Percentiles rank a stretch among this genome's conserved stretches.
phyloP scores from a whole-genome alignment of 2,113 vertebrate genomes.

The Archocentrus centrarchus region DNA sequence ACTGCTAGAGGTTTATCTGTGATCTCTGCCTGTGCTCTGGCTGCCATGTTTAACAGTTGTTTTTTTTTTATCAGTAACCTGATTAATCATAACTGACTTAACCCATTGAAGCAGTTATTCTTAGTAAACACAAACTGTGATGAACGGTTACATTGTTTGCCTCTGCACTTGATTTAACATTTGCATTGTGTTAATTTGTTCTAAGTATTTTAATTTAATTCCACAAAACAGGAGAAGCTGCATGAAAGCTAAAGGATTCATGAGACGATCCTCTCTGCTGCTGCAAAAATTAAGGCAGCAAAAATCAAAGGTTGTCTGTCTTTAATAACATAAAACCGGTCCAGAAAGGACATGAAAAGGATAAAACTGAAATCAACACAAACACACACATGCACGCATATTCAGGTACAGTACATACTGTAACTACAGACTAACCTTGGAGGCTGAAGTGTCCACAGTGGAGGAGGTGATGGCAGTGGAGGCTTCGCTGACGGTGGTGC shows the following conservation, averaged over 20 bases:
- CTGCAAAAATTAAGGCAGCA: neutral
- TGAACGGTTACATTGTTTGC: too few species aligned
- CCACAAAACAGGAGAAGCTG: neutral
- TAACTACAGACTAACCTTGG: constrained; percentile 79
- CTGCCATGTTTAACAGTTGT: neutral
- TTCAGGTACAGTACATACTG: neutral
- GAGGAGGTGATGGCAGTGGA: constrained; percentile 89
- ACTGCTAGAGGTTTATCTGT: neutral
- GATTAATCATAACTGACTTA: neutral
- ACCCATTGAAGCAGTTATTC: neutral
- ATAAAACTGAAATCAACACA: neutral
- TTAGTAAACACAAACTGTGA: too few species aligned
- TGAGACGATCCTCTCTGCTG: neutral
- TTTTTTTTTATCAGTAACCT: neutral
- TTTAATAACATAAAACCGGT: neutral
- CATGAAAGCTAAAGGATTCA: neutral
- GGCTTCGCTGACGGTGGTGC: constrained; percentile 92
- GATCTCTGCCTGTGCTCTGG: neutral
- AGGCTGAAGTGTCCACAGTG: constrained; percentile 85
- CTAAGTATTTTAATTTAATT: too few species aligned
- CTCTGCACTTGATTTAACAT: too few species aligned
- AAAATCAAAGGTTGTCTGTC: neutral
- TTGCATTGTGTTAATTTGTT: too few species aligned
- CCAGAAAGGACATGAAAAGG: neutral
- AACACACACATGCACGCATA: neutral